Conservation (phyloP, 2,113 vertebrate species). For the Silurus glanis region DNA sequence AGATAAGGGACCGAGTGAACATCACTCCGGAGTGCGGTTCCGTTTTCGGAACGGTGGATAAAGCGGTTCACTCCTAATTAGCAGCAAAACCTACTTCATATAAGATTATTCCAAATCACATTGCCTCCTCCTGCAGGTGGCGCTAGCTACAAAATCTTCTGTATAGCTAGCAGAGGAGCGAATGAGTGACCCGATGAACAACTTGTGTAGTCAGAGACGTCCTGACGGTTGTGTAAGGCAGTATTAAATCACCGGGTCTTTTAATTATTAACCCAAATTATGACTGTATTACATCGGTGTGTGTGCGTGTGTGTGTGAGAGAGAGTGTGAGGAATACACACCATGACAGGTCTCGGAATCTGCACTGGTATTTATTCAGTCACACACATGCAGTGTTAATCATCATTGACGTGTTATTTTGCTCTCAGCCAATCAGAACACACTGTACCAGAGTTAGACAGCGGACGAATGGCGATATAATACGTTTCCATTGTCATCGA, state of each 20-base stretch:
- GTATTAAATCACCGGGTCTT: neutral
- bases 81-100: neutral
- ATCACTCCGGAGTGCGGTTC: too few species aligned
- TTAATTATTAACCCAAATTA: neutral
- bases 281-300: constrained; percentile 6
- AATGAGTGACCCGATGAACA: neutral
- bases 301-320: neutral
- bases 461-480: neutral
- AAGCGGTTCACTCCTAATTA: neutral
- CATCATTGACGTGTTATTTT: neutral
- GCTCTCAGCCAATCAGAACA: constrained; percentile 15
- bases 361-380: neutral
- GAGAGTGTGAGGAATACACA: neutral
- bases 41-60: neutral
- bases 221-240: neutral
- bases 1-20: neutral
- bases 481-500: neutral
- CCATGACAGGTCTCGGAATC: neutral
- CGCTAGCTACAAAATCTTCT: neutral
- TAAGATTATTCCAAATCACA: neutral
- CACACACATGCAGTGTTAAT: constrained; percentile 21
- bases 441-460: neutral
- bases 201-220: neutral
- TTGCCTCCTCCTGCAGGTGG: neutral
- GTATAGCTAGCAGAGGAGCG: neutral